Percentiles rank a stretch among this genome's conserved stretches.
Conservation (phyloP, 2,113 vertebrate genomes). For the Salvelinus sp. region DNA sequence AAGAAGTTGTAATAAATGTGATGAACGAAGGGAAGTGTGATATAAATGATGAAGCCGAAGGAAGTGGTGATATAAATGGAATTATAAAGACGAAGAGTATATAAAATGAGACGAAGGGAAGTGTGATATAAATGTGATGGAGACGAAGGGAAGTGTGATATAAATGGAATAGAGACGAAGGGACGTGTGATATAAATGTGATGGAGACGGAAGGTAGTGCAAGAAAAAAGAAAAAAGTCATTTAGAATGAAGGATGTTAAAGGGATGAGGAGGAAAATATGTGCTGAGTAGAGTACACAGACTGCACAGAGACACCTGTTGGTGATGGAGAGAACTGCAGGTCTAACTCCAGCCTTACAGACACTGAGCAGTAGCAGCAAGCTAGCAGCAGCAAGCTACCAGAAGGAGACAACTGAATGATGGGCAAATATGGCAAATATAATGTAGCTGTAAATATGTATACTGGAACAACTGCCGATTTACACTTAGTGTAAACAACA, state of each 20-base stretch:
- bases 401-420: too few relatives aligned
- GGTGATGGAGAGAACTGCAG: constrained; percentile 53
- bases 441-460: neutral
- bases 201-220: neutral
- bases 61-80: neutral
- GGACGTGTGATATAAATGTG: neutral
- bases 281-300: constrained; percentile 20
- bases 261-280: neutral
- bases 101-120: too few relatives aligned
- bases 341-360: neutral
- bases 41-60: rapidly evolving
- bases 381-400: neutral
- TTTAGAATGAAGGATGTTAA: neutral
- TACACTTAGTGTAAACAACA: neutral
- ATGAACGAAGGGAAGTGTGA: constrained; percentile 28
- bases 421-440: neutral
- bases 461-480: neutral
- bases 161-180: too few relatives aligned
- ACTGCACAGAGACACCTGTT: constrained; percentile 64
- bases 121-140: too few relatives aligned
- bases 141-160: constrained; percentile 30
- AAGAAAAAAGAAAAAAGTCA: too few relatives aligned
- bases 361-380: neutral
- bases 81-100: neutral
- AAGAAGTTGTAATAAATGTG: too few relatives aligned